Evolutionary conservation across 2,113 vertebrate species (phyloP).

Genomic region (Falcunculus frontatus): DNA sequence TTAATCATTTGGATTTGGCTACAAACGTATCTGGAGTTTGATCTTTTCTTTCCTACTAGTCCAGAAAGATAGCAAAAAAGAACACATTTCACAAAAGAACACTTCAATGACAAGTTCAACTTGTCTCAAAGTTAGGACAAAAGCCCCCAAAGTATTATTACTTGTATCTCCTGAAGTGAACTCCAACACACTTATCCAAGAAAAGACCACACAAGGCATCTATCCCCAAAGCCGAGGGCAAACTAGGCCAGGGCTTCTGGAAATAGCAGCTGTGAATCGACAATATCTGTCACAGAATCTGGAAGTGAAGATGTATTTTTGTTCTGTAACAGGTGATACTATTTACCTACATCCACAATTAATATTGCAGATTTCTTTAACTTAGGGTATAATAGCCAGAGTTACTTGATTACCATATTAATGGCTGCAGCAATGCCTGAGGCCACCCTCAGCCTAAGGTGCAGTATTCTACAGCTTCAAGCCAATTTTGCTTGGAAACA

Average conservation of each 20-base stretch:
- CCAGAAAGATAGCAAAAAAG: background rate
- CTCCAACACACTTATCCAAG: conserved; percentile 2
- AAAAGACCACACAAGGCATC: background rate
- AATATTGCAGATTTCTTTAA: background rate
- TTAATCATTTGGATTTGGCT: background rate
- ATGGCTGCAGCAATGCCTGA: background rate
- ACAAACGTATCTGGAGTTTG: background rate
- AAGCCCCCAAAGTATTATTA: background rate
- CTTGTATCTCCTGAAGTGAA: background rate
- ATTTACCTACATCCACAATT: background rate
- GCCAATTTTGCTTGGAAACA: background rate
- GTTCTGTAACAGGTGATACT: background rate
- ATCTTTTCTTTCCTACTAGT: background rate
- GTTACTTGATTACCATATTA: background rate
- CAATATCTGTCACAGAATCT: background rate
- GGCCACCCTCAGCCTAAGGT: background rate
- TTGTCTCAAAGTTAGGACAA: background rate
- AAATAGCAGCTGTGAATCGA: conserved; percentile 17
- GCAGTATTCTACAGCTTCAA: background rate
- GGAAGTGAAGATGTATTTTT: background rate
- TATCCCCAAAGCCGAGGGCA: conserved; percentile 10
- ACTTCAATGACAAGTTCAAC: background rate
- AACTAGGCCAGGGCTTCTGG: conserved; percentile 28
- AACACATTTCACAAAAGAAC: background rate
- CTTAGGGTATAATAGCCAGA: background rate